Percentiles rank a stretch among this genome's conserved stretches.
Conservation (phyloP, 2,113 vertebrate species). For the Leuciscus idus region DNA sequence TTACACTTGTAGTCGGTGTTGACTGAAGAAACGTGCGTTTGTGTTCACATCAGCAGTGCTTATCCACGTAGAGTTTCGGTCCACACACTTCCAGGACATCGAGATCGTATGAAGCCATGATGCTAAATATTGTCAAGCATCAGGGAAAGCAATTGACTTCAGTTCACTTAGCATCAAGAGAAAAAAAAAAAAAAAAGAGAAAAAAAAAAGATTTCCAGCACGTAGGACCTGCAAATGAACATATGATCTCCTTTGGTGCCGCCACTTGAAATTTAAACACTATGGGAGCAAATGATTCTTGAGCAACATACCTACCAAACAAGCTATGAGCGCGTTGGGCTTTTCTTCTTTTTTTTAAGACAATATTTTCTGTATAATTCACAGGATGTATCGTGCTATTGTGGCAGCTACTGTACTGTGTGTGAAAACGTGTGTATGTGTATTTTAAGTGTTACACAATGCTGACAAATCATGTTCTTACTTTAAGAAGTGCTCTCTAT, state of each 20-base stretch:
- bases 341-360: conserved; percentile 50
- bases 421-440: conserved; percentile 53
- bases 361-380: conserved; percentile 74
- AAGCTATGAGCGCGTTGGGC: conserved; percentile 6
- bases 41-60: conserved; percentile 63
- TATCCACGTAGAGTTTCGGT: conserved; percentile 43
- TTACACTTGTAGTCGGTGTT: conserved; percentile 56
- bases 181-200: neutral
- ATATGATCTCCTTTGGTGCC: neutral
- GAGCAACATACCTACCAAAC: conserved; percentile 5
- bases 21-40: conserved; percentile 56
- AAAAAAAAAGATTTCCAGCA: neutral
- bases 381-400: conserved; percentile 79
- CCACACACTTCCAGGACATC: neutral
- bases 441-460: conserved; percentile 80
- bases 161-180: conserved; percentile 20
- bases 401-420: conserved; percentile 79
- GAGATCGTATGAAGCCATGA: neutral
- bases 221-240: neutral
- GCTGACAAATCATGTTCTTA: conserved; percentile 81
- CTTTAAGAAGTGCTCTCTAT: conserved; percentile 71
- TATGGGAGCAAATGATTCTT: neutral
- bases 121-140: conserved; percentile 5
- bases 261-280: neutral
- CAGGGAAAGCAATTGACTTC: conserved; percentile 44